Base-by-base conservation (phyloP, 2,888 invertebrate genomes). In the Melinaea menophilus region DNA sequence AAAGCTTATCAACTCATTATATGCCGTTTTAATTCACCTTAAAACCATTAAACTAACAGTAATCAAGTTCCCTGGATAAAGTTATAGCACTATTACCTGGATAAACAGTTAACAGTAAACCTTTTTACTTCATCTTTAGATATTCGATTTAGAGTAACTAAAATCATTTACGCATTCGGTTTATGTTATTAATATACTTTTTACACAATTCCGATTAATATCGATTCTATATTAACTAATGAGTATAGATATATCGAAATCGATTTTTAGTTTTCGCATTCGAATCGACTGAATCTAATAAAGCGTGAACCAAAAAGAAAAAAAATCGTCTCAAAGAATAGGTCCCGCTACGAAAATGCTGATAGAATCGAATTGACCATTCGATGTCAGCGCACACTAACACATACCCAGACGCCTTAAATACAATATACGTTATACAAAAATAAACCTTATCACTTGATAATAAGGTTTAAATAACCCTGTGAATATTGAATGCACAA, bases 331-430 rank as follows among this genome's bases (percentile, higher is more conserved):
- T 67, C 66, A 55, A 62, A 62, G 64, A 65, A 69, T 62, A 67
- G 66, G 69, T 51, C 31, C 51, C 70, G 63, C 69, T 72, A 70
- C 72, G 70, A 75, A 75, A 79, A 73, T 76, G 78, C 79, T 80
- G 82, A 84, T 82, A 79, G 79, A 80, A 83, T 80, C 73, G 75
- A 76, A 81, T 81, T 76, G 80, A 72, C 79, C 75, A 77, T 77
- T 79, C 75, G 73, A 73, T 74, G 82, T 79, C 81, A 80, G 78
- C 78, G 74, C 66, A 68, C 71, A 31, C 67, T 74, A 68, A 72
- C 67, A 71, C 69, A 64, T 63, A 64, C 59, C 62, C 62, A 47
- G 46, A 55, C 51, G 59, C 12, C 64, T 47, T 61, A 68, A 59
- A 48, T 62, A 55, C 56, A 34, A 46, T 9, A n/a, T 3, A 11